Evolutionary conservation across 2,797 vertebrate genomes (phyloP), one percentile per base, ranked within the genome.

Genomic region (Pseudotriccus pelzelni): DNA sequence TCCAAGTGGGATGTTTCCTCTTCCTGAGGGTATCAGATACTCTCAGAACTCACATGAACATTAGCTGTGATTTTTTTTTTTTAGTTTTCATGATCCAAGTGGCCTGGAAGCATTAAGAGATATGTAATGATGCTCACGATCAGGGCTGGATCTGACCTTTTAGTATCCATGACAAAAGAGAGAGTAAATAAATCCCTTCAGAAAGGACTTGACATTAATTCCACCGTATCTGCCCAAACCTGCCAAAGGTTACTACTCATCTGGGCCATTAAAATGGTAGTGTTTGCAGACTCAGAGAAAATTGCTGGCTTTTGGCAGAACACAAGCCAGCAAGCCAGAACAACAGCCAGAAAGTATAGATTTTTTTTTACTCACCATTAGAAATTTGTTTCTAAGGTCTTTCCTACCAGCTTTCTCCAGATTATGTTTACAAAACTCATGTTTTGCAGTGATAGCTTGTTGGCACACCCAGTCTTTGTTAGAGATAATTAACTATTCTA

Each of bases 151-250:
- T 81, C 70, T 93, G 66, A 81, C 77, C 55, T 91, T 89, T 91
- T 47, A 49, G 14, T 70, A 77, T 43, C 67, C 41, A 18, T 43
- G 52, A 68, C 52, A 93, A 93, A 93, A 89, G 11, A 84, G 46
- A 86, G 55, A 46, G 36, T 70, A 84, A 95, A 84, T 18, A 90
- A 83, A 70, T 87, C 34, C 39, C 34, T 91, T 92, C 53, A 75
- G 62, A 84, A 78, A 87, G 53, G 52, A 73, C 55, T 81, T 78
- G 66, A 78, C 20, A 56, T 87, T 84, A 84, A 90, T 95, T 92
- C 58, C 25, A 77, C 22, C 14, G 28, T 67, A 83, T 39, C 37
- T 85, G 37, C 23, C 49, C 58, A 78, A 67, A 64, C 34, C 46
- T 84, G 62, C 44, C 66, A 55, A 81, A 87, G 84, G 58, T 92